These are phyloP conservation scores for Yoshiicerus persimilis DNA, from an alignment of 1,140 invertebrate genomes.

Conservation along the genomic window DNA sequence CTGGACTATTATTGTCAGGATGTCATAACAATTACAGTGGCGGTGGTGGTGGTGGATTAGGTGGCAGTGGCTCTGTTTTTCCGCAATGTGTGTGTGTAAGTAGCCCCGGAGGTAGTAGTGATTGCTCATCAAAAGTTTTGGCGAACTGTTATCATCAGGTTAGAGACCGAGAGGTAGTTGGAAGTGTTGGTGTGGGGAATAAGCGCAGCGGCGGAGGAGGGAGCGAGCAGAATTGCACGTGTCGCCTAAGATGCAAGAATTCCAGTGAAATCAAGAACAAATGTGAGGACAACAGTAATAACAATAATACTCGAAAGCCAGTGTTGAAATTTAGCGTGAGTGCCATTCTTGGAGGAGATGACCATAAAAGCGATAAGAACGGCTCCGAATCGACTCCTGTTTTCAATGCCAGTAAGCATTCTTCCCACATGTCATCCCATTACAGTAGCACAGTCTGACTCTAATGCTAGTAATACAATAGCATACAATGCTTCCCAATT, in stretches of 20 bases:
- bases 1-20: not conserved
- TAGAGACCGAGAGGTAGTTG: not conserved
- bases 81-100: slow-evolving; percentile 32
- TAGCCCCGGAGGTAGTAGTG: not conserved
- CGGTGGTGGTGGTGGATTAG: not conserved
- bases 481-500: not conserved
- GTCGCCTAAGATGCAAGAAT: slow-evolving; percentile 29
- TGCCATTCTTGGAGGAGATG: slow-evolving; percentile 76
- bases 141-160: not conserved
- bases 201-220: not conserved
- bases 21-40: slow-evolving; percentile 8
- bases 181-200: not conserved
- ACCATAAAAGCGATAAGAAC: slow-evolving; percentile 49
- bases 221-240: slow-evolving; percentile 28
- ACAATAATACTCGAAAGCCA: slow-evolving; percentile 61
- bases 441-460: slow-evolving; percentile 10
- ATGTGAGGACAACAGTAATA: slow-evolving; percentile 44
- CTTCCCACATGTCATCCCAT: slow-evolving; percentile 30
- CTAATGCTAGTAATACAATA: not conserved
- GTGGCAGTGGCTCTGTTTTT: not conserved
- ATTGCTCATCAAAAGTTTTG: not conserved
- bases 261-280: slow-evolving; percentile 35
- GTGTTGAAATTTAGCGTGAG: slow-evolving; percentile 89
- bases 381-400: slow-evolving; percentile 38
- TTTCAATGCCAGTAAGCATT: slow-evolving; percentile 48